phyloP scores from a whole-genome alignment of 2,888 invertebrate species.

The Elaeidobius kamerunicus region DNA sequence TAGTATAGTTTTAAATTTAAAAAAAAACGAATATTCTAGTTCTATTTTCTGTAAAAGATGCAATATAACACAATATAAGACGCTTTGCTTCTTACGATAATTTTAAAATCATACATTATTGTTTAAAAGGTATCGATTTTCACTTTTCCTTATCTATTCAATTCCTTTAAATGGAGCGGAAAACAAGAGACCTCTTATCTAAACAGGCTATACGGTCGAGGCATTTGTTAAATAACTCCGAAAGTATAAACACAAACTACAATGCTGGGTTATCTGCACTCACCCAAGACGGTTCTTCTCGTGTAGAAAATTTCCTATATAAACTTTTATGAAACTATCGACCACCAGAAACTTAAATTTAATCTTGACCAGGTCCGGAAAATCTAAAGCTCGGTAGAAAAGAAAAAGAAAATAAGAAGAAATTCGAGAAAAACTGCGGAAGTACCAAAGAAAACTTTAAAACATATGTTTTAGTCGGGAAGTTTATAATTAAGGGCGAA shows the following conservation, averaged over 20 bases:
- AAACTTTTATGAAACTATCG: slow-evolving; percentile 24
- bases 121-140: too few species aligned
- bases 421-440: slow-evolving; percentile 10
- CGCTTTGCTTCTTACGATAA: too few species aligned
- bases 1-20: too few species aligned
- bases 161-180: too few species aligned
- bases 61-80: too few species aligned
- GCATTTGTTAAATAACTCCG: slow-evolving; percentile 1
- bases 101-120: too few species aligned
- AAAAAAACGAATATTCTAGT: too few species aligned
- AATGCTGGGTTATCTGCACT: slow-evolving; percentile 6
- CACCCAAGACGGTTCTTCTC: slow-evolving; percentile 5
- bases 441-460: slow-evolving; percentile 13
- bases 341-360: slow-evolving; percentile 18
- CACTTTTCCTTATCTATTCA: too few species aligned
- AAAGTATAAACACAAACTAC: slow-evolving; percentile 3
- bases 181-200: background rate
- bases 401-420: slow-evolving; percentile 8
- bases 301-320: slow-evolving; percentile 11
- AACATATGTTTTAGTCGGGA: slow-evolving; percentile 22
- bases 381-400: slow-evolving; percentile 6
- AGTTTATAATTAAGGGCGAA: slow-evolving; percentile 19
- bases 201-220: background rate
- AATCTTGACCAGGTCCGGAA: slow-evolving; percentile 20
- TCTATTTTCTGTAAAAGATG: too few species aligned